Conservation (phyloP, 2,888 invertebrate genomes). For the Eupithecia tripunctaria region DNA sequence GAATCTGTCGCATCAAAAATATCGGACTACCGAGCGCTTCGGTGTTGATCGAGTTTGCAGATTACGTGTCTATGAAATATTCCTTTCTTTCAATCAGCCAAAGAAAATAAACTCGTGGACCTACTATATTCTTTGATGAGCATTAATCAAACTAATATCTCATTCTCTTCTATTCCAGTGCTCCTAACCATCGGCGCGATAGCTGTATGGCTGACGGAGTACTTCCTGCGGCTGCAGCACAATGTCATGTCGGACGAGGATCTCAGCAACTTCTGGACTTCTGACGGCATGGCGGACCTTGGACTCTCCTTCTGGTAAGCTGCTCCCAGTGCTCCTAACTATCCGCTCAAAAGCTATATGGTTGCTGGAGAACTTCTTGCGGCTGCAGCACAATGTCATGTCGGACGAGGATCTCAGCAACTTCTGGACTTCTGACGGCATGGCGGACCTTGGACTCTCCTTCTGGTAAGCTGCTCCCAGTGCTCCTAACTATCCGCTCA, state of each 20-base stretch:
- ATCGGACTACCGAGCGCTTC: too few species aligned
- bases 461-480: constrained; percentile 91
- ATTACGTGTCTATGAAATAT: too few species aligned
- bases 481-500: constrained; percentile 87
- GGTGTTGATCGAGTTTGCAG: too few species aligned
- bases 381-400: constrained; percentile 92
- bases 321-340: constrained; percentile 89
- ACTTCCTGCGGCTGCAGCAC: constrained; percentile 90
- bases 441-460: constrained; percentile 93
- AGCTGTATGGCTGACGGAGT: constrained; percentile 93
- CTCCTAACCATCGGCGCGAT: constrained; percentile 90
- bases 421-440: constrained; percentile 92
- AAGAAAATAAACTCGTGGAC: too few species aligned
- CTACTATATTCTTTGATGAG: too few species aligned
- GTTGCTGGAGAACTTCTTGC: constrained; percentile 92
- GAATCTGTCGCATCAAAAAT: too few species aligned
- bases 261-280: constrained; percentile 91
- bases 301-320: constrained; percentile 94
- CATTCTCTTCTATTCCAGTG: constrained; percentile 82
- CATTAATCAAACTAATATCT: not conserved
- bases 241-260: constrained; percentile 94
- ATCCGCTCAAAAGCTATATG: constrained; percentile 91
- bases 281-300: constrained; percentile 91
- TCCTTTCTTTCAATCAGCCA: too few species aligned
- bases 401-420: constrained; percentile 90